These are phyloP conservation scores for Pseudochromis fuscus DNA, from an alignment of 2,797 vertebrate genomes.

Conservation along the genomic window DNA sequence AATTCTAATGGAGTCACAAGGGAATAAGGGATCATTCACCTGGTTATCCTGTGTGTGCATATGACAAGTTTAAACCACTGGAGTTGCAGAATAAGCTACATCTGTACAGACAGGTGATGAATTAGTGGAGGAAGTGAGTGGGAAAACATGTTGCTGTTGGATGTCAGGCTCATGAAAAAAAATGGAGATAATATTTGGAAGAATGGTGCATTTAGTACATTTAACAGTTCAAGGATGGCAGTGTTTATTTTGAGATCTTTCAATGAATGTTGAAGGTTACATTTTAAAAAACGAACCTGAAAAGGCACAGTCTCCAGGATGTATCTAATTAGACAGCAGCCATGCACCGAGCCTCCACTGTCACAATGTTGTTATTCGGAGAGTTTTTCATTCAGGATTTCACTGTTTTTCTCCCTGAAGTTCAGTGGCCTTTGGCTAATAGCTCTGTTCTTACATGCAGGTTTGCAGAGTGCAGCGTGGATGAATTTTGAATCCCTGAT, in stretches of 20 bases:
- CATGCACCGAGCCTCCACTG: not conserved
- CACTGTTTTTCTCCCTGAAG: not conserved
- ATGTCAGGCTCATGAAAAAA: too few species aligned
- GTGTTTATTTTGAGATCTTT: too few species aligned
- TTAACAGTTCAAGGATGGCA: not conserved
- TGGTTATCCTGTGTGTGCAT: not conserved
- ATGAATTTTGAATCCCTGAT: conserved; percentile 17
- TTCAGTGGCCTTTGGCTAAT: not conserved
- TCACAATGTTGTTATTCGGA: not conserved
- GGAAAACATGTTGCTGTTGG: too few species aligned
- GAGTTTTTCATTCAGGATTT: too few species aligned
- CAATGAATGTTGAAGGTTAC: not conserved
- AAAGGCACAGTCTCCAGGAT: not conserved
- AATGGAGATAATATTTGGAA: not conserved
- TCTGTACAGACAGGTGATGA: conserved; percentile 3
- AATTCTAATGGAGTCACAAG: too few species aligned
- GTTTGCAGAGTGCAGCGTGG: conserved; percentile 16
- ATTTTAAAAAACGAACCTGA: not conserved
- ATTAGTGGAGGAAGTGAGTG: not conserved
- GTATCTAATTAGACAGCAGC: not conserved
- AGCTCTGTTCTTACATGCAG: not conserved
- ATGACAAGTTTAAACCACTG: not conserved
- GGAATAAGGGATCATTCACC: not conserved
- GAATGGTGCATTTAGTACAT: not conserved
- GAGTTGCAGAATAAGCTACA: not conserved